Evolutionary conservation across 2,113 vertebrate species (phyloP), one percentile per base, ranked within the genome.

Genomic region (Macrotus californicus): DNA sequence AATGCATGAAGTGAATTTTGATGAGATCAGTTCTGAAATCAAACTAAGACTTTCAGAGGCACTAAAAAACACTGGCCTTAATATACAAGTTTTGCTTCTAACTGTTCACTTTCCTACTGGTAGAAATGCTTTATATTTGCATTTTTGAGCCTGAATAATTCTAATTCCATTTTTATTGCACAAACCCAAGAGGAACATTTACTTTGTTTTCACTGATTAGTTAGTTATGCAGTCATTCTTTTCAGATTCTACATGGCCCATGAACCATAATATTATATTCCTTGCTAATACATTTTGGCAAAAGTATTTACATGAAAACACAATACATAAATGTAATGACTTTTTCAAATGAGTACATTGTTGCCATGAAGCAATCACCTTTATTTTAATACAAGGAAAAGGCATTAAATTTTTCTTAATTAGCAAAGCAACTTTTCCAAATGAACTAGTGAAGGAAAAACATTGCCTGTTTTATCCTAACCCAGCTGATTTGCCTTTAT

Each of bases 101-200:
- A 39, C 95, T 75, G 97, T 97, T 98, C 98, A 97, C 98, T 98
- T 98, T 98, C 94, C 93, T 98, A 93, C 96, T 97, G 91, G 92
- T 97, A 97, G 96, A 98, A 97, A 98, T 95, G 95, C 83, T 93
- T 70, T 97, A 22, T 98, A 98, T 98, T 98, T 98, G 98, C 98
- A 98, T 98, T 98, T 98, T 98, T 98, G 98, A 98, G 98, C 98
- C 98, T 98, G 98, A 98, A 97, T 98, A 98, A 98, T 98, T 98
- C 98, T 98, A 98, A 98, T 98, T 98, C 97, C 87, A 70, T 97
- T 97, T 98, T 98, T 98, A 98, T 98, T 98, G 95, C 90, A 97
- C 96, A 98, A 98, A 97, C 98, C 98, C 97, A 97, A 98, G 97
- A 98, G 98, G 98, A 98, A 98, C 98, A 98, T 98, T 98, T 98